These are phyloP conservation scores for Drosophila setifemur DNA, from an alignment of 1,140 invertebrate species.

Conservation along the genomic window DNA sequence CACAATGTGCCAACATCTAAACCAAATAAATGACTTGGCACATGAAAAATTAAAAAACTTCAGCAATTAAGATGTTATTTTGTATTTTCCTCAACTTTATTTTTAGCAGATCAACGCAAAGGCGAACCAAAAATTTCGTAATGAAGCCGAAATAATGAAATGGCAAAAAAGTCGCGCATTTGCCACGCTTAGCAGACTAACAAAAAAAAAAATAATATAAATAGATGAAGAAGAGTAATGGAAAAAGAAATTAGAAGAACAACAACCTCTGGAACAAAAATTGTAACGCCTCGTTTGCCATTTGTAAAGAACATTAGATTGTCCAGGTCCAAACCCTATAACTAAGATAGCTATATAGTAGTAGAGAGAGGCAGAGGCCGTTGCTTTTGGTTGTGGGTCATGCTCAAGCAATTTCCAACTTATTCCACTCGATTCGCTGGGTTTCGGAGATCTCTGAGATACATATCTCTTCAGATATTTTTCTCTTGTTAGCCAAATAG, in stretches of 20 bases:
- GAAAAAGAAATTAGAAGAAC: conserved; percentile 15
- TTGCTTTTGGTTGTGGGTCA: conserved; percentile 30
- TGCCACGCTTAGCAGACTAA: conserved; percentile 1
- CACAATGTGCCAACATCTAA: not conserved
- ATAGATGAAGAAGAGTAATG: not conserved
- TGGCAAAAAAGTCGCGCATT: conserved; percentile 10
- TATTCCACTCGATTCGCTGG: not conserved
- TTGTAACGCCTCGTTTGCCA: conserved; percentile 44
- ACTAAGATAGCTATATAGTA: not conserved
- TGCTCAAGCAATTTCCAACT: conserved; percentile 35
- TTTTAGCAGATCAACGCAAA: conserved; percentile 26
- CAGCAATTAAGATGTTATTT: conserved; percentile 36
- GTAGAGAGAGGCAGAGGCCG: not conserved
- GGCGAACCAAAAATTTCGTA: conserved; percentile 22
- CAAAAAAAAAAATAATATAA: not conserved
- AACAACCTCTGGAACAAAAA: not conserved
- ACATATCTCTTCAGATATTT: conserved; percentile 2
- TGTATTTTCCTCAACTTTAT: conserved; percentile 15
- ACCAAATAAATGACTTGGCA: conserved; percentile 42
- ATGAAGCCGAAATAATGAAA: conserved; percentile 28
- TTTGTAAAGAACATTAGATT: conserved; percentile 12
- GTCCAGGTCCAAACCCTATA: not conserved
- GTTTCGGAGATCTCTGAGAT: conserved; percentile 1
- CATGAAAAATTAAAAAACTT: conserved; percentile 11
- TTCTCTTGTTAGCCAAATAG: conserved; percentile 38